Base-by-base conservation (phyloP, 2,113 vertebrate species). In the Gadus chalcogrammus region DNA sequence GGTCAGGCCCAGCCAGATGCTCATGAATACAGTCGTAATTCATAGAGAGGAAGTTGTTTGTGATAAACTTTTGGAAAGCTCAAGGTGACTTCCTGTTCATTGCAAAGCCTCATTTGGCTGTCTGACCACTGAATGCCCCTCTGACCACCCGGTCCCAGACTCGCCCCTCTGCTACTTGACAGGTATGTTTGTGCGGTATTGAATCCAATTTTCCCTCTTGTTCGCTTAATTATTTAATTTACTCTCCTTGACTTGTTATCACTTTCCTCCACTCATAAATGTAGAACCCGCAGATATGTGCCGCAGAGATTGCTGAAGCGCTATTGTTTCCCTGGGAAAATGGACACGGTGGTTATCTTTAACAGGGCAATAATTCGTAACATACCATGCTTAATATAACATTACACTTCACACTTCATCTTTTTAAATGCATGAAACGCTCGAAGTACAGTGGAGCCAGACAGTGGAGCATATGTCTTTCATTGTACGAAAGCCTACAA, bases 11-110 rank as follows among this genome's bases (percentile, higher is more conserved):
- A 79, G 74, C 80, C 89, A 91, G 89, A 85, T 89, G 89, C 89
- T 91, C 89, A 91, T 91, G 85, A 91, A 91, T 91, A 91, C 80
- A 87, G 73, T 79, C 82, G 80, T 76, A 85, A 78, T 71, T 85
- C 58, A 83, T 69, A 80, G 42, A 68, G 61, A 9, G 31, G 62
- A 83, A 73, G 67, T 82, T 85, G 70, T 70, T 63, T 67, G 58
- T 52, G 76, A 56, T 18, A 74, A 86, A 84, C 80, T 88, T 89
- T 87, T 69, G 31, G 70, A 82, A 78, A 75, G 86, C 82, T 88
- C 84, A 91, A 89, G 89, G 89, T 90, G 72, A 80, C 71, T 84
- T 77, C 78, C 69, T 84, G 80, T 86, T 88, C 84, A 73, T 80
- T 77, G 69, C 61, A 67, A 31, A 68, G 68, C 70, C 74, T 61